Evolutionary conservation across 2,797 vertebrate species (phyloP).

Genomic region (Xerus rutilus): DNA sequence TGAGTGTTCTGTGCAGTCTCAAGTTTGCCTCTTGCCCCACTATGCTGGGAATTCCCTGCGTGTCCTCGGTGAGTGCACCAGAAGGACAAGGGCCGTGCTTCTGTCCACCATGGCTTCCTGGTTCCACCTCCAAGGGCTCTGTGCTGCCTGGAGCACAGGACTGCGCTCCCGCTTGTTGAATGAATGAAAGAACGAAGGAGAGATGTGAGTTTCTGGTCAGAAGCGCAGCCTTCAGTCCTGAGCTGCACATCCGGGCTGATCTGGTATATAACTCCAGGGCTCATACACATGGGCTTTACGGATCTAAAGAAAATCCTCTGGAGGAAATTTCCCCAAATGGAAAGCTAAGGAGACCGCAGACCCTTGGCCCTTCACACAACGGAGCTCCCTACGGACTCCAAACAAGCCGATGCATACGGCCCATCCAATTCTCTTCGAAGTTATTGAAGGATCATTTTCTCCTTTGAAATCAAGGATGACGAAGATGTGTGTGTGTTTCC

Average conservation of each 20-base stretch:
- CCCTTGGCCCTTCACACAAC: not conserved
- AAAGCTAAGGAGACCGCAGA: conserved; percentile 64
- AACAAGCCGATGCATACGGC: conserved; percentile 18
- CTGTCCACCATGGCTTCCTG: not conserved
- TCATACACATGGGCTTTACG: conserved; percentile 52
- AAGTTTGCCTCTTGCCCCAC: not conserved
- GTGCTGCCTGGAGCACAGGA: not conserved
- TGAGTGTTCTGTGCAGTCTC: not conserved
- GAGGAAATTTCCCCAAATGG: conserved; percentile 61
- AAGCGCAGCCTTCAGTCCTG: not conserved
- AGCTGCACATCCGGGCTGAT: not conserved
- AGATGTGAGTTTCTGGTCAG: not conserved
- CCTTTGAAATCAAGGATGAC: conserved; percentile 60
- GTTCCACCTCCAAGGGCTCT: not conserved
- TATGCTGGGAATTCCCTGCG: not conserved
- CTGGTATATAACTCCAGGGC: not conserved
- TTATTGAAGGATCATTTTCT: conserved; percentile 66
- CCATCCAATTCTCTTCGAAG: conserved; percentile 39
- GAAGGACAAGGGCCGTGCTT: not conserved
- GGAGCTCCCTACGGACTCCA: conserved; percentile 38
- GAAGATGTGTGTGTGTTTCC: not conserved
- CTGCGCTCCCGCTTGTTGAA: not conserved
- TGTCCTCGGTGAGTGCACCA: not conserved
- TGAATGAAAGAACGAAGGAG: not conserved
- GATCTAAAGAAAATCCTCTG: conserved; percentile 61